Evolutionary conservation across 2,888 invertebrate species (phyloP).

Genomic region (Lacanobia oleracea): DNA sequence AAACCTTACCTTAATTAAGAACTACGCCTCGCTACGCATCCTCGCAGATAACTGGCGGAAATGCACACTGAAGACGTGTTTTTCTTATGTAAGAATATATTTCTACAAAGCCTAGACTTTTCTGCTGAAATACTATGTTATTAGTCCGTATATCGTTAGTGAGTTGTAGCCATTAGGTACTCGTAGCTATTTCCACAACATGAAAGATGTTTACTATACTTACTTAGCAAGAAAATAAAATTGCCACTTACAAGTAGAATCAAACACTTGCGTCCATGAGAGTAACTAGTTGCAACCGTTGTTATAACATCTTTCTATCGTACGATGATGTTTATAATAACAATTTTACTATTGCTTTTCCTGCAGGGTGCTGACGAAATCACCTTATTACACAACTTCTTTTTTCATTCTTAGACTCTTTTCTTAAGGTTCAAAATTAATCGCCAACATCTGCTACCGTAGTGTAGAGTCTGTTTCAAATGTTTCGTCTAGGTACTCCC

Average conservation of each 20-base stretch:
- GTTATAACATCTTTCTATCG: slow-evolving; percentile 45
- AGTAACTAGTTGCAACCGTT: slow-evolving; percentile 17
- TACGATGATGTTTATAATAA: slow-evolving; percentile 27
- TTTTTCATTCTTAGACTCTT: neutral
- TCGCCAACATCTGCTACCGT: neutral
- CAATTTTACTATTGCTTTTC: slow-evolving; percentile 19
- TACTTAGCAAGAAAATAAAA: slow-evolving; percentile 24
- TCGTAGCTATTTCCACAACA: slow-evolving; percentile 11
- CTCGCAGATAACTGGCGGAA: too few relatives aligned
- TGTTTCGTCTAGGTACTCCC: slow-evolving; percentile 2
- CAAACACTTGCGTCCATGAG: slow-evolving; percentile 38
- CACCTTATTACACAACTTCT: neutral
- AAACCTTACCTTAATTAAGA: too few relatives aligned
- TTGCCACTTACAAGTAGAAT: slow-evolving; percentile 24
- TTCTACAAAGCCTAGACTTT: neutral
- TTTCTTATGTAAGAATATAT: neutral
- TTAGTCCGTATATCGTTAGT: slow-evolving; percentile 1
- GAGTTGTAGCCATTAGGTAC: slow-evolving; percentile 11
- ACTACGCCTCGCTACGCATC: too few relatives aligned
- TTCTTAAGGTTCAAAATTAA: slow-evolving; percentile 4
- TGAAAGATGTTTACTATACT: slow-evolving; percentile 18
- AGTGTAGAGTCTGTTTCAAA: slow-evolving; percentile 16
- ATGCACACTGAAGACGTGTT: neutral
- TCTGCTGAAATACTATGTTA: neutral
- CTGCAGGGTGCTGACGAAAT: neutral